phyloP scores from a whole-genome alignment of 1,140 invertebrate genomes.

The Brachionus calyciflorus region DNA sequence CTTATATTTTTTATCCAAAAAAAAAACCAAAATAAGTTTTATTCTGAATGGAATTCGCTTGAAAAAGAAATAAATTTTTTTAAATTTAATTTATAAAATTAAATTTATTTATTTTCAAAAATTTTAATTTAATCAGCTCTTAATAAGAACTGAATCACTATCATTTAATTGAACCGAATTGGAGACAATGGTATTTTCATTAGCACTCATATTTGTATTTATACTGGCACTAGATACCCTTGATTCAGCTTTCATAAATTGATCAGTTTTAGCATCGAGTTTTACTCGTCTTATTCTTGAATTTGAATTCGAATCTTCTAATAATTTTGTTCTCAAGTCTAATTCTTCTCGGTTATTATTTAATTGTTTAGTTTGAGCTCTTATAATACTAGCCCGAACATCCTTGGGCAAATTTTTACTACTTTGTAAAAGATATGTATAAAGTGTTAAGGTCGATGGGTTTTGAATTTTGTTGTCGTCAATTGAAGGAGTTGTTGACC shows the following conservation, averaged over 20 bases:
- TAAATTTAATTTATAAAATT: neutral
- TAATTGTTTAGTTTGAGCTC: conserved; percentile 9
- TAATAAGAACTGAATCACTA: neutral
- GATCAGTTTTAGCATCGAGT: neutral
- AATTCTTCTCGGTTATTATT: neutral
- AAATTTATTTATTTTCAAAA: too few species aligned
- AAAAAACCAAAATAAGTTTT: too few species aligned
- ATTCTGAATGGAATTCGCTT: too few species aligned
- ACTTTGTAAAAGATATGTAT: conserved; percentile 20
- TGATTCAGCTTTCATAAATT: neutral
- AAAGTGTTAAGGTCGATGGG: conserved; percentile 18
- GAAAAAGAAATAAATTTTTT: neutral
- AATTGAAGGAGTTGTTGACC: neutral
- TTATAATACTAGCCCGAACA: conserved; percentile 1
- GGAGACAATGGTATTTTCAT: neutral
- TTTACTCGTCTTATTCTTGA: neutral
- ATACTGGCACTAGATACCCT: conserved; percentile 9
- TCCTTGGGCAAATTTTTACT: conserved; percentile 12
- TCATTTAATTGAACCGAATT: neutral
- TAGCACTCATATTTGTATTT: neutral
- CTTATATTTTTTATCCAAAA: too few species aligned
- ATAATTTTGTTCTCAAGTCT: neutral
- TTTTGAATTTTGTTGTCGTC: neutral
- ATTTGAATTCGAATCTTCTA: neutral
- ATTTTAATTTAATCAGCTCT: neutral